Evolutionary conservation across 2,888 invertebrate genomes (phyloP).

Genomic region (Cephus spinipes): DNA sequence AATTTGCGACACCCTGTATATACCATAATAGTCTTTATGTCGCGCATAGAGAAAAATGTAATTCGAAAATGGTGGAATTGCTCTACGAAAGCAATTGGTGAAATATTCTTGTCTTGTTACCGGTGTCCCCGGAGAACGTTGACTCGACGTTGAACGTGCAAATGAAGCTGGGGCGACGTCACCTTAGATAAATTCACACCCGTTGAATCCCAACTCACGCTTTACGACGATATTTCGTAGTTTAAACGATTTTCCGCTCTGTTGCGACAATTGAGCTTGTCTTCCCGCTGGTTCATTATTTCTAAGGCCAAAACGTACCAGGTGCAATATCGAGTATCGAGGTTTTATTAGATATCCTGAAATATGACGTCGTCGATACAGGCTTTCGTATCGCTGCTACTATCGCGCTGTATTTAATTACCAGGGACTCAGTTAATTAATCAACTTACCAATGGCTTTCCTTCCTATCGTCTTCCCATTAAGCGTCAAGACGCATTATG

Average conservation of each 20-base stretch:
- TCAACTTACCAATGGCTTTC: conserved; percentile 11
- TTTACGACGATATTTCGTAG: conserved; percentile 27
- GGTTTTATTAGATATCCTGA: not conserved
- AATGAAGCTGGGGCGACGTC: not conserved
- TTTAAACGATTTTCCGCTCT: conserved; percentile 45
- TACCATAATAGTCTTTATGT: not conserved
- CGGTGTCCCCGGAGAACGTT: not conserved
- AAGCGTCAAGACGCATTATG: conserved; percentile 1
- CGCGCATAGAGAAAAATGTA: not conserved
- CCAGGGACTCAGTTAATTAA: conserved; percentile 23
- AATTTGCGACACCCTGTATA: not conserved
- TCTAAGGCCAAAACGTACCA: not conserved
- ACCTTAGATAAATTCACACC: not conserved
- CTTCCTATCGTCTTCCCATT: conserved; percentile 3
- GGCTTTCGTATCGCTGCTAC: not conserved
- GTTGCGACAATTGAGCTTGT: conserved; percentile 30
- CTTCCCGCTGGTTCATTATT: not conserved
- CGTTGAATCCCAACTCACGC: not conserved
- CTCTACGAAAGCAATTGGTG: not conserved
- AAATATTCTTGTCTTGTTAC: not conserved
- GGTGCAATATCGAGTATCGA: not conserved
- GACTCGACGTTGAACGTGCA: not conserved
- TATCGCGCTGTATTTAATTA: conserved; percentile 14
- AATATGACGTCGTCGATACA: not conserved
- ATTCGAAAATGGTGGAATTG: not conserved